Evolutionary conservation across 1,140 invertebrate species (phyloP).

Genomic region (Ephestia elutella): DNA sequence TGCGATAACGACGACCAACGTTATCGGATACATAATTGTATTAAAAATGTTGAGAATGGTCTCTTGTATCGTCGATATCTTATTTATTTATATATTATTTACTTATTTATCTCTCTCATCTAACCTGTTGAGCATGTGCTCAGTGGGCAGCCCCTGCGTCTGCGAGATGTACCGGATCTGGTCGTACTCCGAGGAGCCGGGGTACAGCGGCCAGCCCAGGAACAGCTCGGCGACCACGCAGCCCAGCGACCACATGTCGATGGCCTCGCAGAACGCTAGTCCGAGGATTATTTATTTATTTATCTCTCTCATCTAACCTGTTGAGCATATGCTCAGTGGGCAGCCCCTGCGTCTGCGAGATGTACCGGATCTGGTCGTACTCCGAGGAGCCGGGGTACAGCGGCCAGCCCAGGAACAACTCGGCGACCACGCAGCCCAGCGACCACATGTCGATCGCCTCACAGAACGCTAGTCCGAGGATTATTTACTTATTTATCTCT

Average conservation of each 20-base stretch:
- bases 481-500: no score
- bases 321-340: conserved; percentile 95
- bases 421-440: conserved; percentile 98
- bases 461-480: conserved; percentile 97
- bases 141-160: conserved; percentile 91
- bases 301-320: no score
- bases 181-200: conserved; percentile 99
- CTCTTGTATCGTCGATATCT: no score
- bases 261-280: conserved; percentile 98
- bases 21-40: no score
- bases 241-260: conserved; percentile 99
- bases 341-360: conserved; percentile 84
- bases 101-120: no score
- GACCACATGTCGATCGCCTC: conserved; percentile 99
- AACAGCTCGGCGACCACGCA: conserved; percentile 99
- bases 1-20: no score
- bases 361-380: conserved; percentile 98
- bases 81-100: no score
- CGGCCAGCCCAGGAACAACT: conserved; percentile 99
- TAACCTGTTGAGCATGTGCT: conserved; percentile 86
- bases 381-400: conserved; percentile 99
- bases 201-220: conserved; percentile 99
- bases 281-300: no score
- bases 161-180: conserved; percentile 93
- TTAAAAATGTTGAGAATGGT: no score